Percentiles rank a stretch among this genome's conserved stretches.
phyloP scores from a whole-genome alignment of 2,113 vertebrate genomes.

The Genyomyrus donnyi region DNA sequence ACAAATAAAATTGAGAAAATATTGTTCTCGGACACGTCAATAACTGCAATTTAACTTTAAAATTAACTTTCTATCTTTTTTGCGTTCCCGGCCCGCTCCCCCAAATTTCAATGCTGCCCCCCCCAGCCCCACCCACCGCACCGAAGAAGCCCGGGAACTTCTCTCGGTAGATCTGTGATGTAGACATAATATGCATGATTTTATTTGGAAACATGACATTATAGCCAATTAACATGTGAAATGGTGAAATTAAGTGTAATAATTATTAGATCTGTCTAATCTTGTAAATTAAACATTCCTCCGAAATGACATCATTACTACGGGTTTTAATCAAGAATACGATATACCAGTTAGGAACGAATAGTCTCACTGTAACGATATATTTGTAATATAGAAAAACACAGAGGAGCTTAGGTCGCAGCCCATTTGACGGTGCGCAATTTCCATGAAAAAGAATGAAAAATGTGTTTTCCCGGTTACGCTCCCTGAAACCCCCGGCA shows the following conservation, averaged over 20 bases:
- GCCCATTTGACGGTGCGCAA: background rate
- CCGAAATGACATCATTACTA: background rate
- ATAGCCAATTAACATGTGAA: background rate
- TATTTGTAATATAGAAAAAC: background rate
- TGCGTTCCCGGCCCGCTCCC: background rate
- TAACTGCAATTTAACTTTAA: background rate
- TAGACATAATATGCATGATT: background rate
- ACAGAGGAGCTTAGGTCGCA: background rate
- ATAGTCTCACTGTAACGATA: background rate
- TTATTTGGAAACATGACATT: background rate
- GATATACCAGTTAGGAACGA: background rate
- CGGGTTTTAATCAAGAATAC: background rate
- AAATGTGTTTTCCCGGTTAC: background rate
- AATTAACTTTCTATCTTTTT: background rate
- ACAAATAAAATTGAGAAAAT: background rate
- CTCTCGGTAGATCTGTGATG: background rate
- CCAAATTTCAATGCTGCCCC: background rate
- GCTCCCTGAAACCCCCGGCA: background rate
- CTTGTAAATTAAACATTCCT: background rate
- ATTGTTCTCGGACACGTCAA: background rate
- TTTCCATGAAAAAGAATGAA: background rate
- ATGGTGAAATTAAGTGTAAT: background rate
- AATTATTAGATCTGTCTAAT: background rate
- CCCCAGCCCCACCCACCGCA: background rate
- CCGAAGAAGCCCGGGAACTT: background rate